Evolutionary conservation across 2,888 invertebrate genomes (phyloP).

Genomic region (Electrophaes corylata): DNA sequence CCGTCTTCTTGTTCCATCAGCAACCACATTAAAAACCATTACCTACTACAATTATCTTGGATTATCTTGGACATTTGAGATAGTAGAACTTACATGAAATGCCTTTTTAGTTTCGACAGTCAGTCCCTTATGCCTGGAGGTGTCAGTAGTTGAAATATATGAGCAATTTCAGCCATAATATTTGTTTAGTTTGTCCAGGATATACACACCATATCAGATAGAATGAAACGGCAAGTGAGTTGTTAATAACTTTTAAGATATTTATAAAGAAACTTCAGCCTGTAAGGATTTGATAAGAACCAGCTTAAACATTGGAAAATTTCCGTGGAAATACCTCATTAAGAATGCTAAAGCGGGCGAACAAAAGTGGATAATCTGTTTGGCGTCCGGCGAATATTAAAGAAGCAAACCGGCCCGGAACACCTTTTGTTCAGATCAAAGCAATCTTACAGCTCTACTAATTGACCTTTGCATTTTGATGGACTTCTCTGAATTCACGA

Average conservation of each 20-base stretch:
- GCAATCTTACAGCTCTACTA: conserved; percentile 64
- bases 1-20: too few species aligned
- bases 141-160: conserved; percentile 5
- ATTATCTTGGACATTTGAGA: not conserved
- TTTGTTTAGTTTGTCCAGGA: not conserved
- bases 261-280: conserved; percentile 25
- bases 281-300: conserved; percentile 45
- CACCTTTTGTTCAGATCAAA: conserved; percentile 74
- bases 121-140: conserved; percentile 5
- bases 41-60: too few species aligned
- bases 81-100: not conserved
- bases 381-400: conserved; percentile 72
- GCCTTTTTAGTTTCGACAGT: conserved; percentile 6
- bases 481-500: conserved; percentile 40
- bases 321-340: conserved; percentile 68
- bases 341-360: conserved; percentile 72
- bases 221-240: not conserved
- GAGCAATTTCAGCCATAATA: not conserved
- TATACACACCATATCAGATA: not conserved
- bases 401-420: conserved; percentile 65
- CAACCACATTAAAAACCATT: too few species aligned
- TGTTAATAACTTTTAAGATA: conserved; percentile 2
- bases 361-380: conserved; percentile 79
- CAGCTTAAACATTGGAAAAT: conserved; percentile 59
- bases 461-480: conserved; percentile 75